phyloP scores from a whole-genome alignment of 2,113 vertebrate species.

The Podarcis muralis region DNA sequence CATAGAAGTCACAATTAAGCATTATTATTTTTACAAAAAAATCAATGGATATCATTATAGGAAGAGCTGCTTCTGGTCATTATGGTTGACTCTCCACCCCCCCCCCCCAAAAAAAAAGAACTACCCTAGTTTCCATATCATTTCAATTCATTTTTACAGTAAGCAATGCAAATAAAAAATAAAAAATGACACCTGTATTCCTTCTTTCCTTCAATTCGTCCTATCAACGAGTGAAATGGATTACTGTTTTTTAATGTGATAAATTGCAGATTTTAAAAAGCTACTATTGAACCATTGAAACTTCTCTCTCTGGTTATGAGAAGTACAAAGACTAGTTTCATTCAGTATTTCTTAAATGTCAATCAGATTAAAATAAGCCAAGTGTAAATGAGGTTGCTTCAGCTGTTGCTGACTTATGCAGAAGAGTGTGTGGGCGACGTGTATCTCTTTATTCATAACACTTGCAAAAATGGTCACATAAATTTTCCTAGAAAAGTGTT shows the following conservation, averaged over 20 bases:
- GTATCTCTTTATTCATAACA: slow-evolving; percentile 41
- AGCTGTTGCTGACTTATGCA: slow-evolving; percentile 30
- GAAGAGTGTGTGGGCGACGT: slow-evolving; percentile 42
- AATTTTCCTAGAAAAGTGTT: slow-evolving; percentile 37
- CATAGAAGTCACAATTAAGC: background rate
- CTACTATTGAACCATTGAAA: background rate
- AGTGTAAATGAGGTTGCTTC: slow-evolving; percentile 55
- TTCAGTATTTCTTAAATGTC: slow-evolving; percentile 49
- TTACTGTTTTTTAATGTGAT: background rate
- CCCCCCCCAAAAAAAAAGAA: too few relatives aligned
- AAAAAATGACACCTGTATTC: background rate
- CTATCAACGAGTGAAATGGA: background rate
- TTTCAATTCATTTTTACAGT: background rate
- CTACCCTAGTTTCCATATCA: background rate
- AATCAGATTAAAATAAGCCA: slow-evolving; percentile 43
- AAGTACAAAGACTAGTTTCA: slow-evolving; percentile 37
- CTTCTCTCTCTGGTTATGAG: background rate
- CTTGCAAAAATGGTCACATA: slow-evolving; percentile 22
- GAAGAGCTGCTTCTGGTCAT: background rate
- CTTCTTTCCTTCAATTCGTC: background rate
- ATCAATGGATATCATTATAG: background rate
- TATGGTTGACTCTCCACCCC: background rate
- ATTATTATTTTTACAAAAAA: background rate
- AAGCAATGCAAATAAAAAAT: background rate
- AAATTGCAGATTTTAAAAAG: background rate